Conservation (phyloP, 1,140 invertebrate species). For the Mamestra configurata region DNA sequence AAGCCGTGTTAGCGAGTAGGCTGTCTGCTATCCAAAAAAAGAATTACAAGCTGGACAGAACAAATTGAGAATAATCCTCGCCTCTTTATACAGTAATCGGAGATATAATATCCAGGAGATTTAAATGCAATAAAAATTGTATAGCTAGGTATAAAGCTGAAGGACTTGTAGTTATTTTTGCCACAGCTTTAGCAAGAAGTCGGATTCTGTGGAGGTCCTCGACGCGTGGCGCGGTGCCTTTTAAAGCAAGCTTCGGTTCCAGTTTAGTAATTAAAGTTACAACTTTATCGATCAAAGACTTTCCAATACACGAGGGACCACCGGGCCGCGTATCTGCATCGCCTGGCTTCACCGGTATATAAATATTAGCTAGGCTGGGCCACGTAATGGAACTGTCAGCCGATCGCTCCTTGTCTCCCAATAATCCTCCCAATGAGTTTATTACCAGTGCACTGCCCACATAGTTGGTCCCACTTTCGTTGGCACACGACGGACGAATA, state of each 20-base stretch:
- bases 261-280: conserved; percentile 86
- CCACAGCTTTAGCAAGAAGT: conserved; percentile 35
- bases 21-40: neutral
- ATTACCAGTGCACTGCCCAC: conserved; percentile 73
- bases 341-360: conserved; percentile 68
- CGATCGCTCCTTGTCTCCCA: conserved; percentile 71
- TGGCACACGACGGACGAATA: conserved; percentile 58
- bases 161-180: conserved; percentile 48
- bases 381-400: conserved; percentile 82
- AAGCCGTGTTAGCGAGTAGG: neutral
- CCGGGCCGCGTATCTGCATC: conserved; percentile 72
- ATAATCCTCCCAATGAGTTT: conserved; percentile 81
- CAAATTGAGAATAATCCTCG: conserved; percentile 29
- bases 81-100: neutral
- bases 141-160: conserved; percentile 9
- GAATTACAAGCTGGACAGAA: neutral
- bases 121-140: conserved; percentile 42
- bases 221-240: conserved; percentile 75
- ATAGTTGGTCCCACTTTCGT: conserved; percentile 64
- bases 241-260: conserved; percentile 75
- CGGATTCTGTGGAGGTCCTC: conserved; percentile 56
- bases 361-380: conserved; percentile 74
- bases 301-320: conserved; percentile 75
- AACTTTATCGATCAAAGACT: conserved; percentile 85
- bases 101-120: conserved; percentile 27